Evolutionary conservation across 2,797 vertebrate species (phyloP).

Genomic region (Poliocrania exsul): DNA sequence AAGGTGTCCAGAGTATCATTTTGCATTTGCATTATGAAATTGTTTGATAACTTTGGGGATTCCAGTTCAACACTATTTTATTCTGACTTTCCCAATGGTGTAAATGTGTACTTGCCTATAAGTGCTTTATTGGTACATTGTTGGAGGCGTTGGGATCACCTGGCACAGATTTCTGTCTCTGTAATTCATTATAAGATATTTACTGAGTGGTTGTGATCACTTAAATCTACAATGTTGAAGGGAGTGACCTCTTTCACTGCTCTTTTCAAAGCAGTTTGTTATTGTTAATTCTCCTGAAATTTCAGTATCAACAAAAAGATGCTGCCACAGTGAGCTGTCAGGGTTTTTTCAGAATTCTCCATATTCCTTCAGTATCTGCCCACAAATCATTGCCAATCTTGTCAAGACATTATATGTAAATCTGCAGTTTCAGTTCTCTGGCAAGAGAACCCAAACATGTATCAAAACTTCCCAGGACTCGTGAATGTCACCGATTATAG

Average conservation of each 20-base stretch:
- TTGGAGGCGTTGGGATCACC: background rate
- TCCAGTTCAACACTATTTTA: background rate
- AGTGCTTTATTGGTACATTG: background rate
- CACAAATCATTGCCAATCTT: background rate
- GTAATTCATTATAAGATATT: background rate
- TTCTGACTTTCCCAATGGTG: background rate
- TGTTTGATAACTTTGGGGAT: background rate
- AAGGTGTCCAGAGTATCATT: background rate
- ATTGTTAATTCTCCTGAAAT: background rate
- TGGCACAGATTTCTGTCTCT: background rate
- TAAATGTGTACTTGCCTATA: background rate
- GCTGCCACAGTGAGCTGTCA: background rate
- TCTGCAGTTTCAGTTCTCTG: background rate
- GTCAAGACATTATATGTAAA: background rate
- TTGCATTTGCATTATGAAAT: background rate
- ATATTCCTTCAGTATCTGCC: background rate
- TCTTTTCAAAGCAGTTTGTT: background rate
- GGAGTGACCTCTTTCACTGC: background rate
- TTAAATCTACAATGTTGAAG: background rate
- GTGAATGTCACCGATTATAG: fast-evolving
- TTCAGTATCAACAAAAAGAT: background rate
- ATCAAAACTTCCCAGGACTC: fast-evolving
- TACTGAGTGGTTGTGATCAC: background rate
- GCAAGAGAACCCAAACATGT: background rate
- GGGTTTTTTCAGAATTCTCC: background rate